Evolutionary conservation across 1,140 invertebrate genomes (phyloP).

Genomic region (Leguminivora glycinivorella): DNA sequence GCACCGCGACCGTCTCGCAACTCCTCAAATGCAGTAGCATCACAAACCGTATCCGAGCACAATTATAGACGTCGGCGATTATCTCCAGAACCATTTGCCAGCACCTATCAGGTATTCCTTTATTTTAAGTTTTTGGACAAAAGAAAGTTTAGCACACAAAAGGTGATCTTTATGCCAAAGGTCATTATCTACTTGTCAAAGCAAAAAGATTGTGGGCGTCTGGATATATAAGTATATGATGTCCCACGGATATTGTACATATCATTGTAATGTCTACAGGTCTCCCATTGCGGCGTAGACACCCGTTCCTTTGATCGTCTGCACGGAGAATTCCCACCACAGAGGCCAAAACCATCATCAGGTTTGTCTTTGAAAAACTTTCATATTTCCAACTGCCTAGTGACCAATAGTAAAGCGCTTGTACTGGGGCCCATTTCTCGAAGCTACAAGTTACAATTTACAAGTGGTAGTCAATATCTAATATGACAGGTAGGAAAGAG

Average conservation of each 20-base stretch:
- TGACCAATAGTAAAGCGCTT: too few relatives aligned
- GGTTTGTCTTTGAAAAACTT: background rate
- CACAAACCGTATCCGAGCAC: background rate
- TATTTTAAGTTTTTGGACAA: background rate
- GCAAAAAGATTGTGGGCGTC: too few relatives aligned
- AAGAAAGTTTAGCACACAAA: background rate
- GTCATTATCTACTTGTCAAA: too few relatives aligned
- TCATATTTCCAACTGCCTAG: too few relatives aligned
- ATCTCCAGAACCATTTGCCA: background rate
- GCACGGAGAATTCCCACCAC: background rate
- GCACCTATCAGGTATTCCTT: conserved; percentile 10
- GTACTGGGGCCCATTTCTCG: too few relatives aligned
- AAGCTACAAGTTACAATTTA: too few relatives aligned
- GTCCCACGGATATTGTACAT: too few relatives aligned
- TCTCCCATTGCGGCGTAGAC: background rate
- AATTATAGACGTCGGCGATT: background rate
- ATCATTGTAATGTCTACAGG: background rate
- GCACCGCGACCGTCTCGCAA: background rate
- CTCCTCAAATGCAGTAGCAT: background rate
- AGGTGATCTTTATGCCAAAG: too few relatives aligned
- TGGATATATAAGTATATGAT: too few relatives aligned
- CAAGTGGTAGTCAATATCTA: too few relatives aligned
- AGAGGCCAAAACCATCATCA: background rate
- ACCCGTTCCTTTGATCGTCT: background rate
- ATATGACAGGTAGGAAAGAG: too few relatives aligned